phyloP scores from a whole-genome alignment of 2,888 invertebrate genomes.

The Sinotaia quadrata region DNA sequence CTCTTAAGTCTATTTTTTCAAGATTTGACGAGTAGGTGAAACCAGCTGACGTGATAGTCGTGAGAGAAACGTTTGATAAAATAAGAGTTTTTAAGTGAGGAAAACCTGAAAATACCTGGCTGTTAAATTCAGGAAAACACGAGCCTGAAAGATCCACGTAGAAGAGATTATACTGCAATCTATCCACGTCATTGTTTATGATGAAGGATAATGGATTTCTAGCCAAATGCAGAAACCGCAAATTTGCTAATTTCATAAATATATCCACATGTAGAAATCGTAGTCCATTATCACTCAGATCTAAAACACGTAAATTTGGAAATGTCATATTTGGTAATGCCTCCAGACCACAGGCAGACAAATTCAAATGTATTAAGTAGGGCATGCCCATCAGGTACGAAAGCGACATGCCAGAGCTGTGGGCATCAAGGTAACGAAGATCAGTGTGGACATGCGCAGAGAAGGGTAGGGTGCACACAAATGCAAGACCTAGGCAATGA shows the following conservation, averaged over 20 bases:
- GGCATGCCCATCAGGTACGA: not conserved
- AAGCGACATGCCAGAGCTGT: not conserved
- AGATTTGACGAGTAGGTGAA: constrained; percentile 5
- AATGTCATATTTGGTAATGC: not conserved
- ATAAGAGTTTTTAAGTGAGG: not conserved
- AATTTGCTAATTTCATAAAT: not conserved
- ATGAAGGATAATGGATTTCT: constrained; percentile 6
- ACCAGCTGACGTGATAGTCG: not conserved
- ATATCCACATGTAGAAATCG: not conserved
- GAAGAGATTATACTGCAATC: not conserved
- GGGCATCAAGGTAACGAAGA: constrained; percentile 19
- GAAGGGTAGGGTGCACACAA: not conserved
- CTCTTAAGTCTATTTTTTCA: constrained; percentile 17
- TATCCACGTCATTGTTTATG: not conserved
- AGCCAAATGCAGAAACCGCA: constrained; percentile 3
- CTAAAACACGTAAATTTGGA: constrained; percentile 1
- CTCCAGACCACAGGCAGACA: not conserved
- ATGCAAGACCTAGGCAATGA: constrained; percentile 21
- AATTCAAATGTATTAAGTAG: constrained; percentile 12
- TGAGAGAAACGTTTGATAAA: constrained; percentile 10
- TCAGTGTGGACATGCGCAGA: not conserved
- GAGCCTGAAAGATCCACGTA: constrained; percentile 11
- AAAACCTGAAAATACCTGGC: constrained; percentile 1
- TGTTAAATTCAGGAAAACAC: not conserved
- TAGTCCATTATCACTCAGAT: constrained; percentile 11